phyloP scores from a whole-genome alignment of 37 sponge, comb jelly and placozoan genomes.

The Mnemiopsis leidyi region DNA sequence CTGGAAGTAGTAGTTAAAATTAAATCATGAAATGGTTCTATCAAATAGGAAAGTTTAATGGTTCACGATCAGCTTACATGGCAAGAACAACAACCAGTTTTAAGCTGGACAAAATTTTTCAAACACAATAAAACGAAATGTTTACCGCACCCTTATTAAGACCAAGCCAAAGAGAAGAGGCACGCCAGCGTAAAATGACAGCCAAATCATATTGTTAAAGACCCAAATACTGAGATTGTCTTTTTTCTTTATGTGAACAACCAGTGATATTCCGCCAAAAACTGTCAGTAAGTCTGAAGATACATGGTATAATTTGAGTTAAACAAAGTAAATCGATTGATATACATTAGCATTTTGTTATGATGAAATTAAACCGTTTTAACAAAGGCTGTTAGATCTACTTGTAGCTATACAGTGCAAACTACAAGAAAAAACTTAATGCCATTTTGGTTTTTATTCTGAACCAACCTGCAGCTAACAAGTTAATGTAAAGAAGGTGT shows the following conservation, averaged over 20 bases:
- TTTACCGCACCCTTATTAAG: constrained; percentile 38
- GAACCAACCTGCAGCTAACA: not conserved
- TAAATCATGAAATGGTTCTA: no score
- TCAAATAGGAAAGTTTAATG: not conserved
- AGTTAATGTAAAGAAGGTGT: constrained; percentile 32
- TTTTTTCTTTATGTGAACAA: not conserved
- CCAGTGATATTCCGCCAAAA: not conserved
- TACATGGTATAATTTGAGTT: no score
- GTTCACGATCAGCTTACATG: not conserved
- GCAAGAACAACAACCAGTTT: not conserved
- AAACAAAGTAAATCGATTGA: no score
- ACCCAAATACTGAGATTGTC: not conserved
- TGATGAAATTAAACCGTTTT: no score
- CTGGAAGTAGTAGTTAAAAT: no score
- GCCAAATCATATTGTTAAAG: constrained; percentile 62
- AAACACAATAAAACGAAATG: no score
- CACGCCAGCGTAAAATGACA: constrained; percentile 44
- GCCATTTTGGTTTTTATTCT: not conserved
- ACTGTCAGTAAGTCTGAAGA: constrained; percentile 5
- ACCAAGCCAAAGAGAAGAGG: constrained; percentile 32
- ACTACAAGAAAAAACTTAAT: no score
- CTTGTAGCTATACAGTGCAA: no score
- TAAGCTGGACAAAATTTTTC: no score
- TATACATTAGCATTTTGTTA: no score
- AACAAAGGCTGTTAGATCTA: no score